Evolutionary conservation across 37 sponge, comb jelly and placozoan genomes (phyloP), one percentile per base, ranked within the genome.

Genomic region (Petrosia ficiformis): DNA sequence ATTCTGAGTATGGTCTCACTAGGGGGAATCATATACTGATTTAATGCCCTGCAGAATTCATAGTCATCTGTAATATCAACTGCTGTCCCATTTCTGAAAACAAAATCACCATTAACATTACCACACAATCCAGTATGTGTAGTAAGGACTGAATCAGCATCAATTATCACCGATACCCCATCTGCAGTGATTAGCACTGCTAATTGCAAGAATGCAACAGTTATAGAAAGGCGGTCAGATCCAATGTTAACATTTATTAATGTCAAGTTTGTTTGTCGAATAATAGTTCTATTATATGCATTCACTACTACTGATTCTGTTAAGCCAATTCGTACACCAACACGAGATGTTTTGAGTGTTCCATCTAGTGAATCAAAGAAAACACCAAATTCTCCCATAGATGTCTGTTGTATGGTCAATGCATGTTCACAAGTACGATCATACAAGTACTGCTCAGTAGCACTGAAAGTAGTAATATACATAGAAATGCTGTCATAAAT

Each of bases 61-160:
- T 10, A 10, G 28, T 22, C 26, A 22, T 11, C 22, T 6, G 63
- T 24, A 5, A 26, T 5, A n/a, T 24, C 5, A 6, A 61, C 63
- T n/a, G 26, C 28, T 11, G 22, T 61, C 5, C 63, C 63, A 61
- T 61, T 61, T 5, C 28, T 11, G 5, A n/a, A n/a, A 24, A 61
- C 63, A 5, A 61, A n/a, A 8, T 6, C 26, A 6, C 63, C 63
- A 61, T 11, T 61, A 24, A 24, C n/a, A 29, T 11, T 61, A 8
- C 63, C 63, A 61, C 63, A 61, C 25, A 61, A 22, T 8, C 63
- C 63, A 61, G 54, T 48, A 48, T 48, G 54, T 19, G 54, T 48
- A 48, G 8, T 14, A 19, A 48, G 54, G 14, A 19, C 54, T 14
- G 54, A 48, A 14, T 14, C 54, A 19, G 8, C 54, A 19, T 14